Evolutionary conservation across 2,113 vertebrate species (phyloP).

Genomic region (Panthera leo): DNA sequence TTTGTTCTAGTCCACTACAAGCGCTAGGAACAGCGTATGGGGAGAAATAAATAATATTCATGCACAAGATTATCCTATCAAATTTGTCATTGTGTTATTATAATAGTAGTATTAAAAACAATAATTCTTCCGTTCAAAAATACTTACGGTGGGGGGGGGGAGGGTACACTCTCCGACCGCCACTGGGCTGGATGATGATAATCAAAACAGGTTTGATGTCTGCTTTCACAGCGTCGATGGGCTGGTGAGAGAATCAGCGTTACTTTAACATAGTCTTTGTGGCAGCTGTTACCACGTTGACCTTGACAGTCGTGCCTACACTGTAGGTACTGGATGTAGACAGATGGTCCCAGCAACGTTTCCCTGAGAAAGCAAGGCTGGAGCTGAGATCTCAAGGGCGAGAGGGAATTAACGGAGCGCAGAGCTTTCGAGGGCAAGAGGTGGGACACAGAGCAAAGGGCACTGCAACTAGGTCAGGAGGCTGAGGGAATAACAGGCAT

Average conservation of each 20-base stretch:
- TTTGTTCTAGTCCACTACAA: not conserved
- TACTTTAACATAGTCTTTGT: not conserved
- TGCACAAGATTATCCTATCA: not conserved
- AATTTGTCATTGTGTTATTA: not conserved
- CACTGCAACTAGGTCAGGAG: not conserved
- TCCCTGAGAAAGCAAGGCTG: not conserved
- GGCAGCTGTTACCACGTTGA: not conserved
- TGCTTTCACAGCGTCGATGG: not conserved
- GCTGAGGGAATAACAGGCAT: not conserved
- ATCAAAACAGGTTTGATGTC: not conserved
- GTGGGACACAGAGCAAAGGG: not conserved
- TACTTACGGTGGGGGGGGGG: not conserved
- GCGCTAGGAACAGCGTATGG: not conserved
- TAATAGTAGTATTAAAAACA: not conserved
- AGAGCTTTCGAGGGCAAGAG: not conserved
- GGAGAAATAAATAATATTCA: not conserved
- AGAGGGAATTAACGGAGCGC: not conserved
- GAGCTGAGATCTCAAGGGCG: not conserved
- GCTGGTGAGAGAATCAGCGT: not conserved
- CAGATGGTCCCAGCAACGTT: not conserved
- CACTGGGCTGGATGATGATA: not conserved
- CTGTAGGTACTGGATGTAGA: not conserved
- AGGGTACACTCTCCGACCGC: not conserved
- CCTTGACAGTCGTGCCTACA: fast-evolving
- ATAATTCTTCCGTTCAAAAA: not conserved